Evolutionary conservation across 2,888 invertebrate species (phyloP).

Genomic region (Mimumesa dahlbomi): DNA sequence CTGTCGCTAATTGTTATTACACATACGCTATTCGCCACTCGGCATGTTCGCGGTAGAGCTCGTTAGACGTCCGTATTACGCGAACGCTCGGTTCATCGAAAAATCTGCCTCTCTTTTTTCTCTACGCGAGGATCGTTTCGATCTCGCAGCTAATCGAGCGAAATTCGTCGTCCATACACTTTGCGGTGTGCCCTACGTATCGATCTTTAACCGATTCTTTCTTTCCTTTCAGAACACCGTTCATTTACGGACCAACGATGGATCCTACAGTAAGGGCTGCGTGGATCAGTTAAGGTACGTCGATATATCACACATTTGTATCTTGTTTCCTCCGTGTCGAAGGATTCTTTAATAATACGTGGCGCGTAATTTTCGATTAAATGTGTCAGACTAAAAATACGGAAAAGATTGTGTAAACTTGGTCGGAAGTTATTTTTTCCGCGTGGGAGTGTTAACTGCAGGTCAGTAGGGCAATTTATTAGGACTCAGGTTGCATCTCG

Average conservation of each 20-base stretch:
- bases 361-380: too few species aligned
- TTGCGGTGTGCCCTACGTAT: not conserved
- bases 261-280: conserved; percentile 59
- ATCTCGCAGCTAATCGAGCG: too few species aligned
- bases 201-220: conserved; percentile 6
- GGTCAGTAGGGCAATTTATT: conserved; percentile 67
- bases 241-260: conserved; percentile 55
- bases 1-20: conserved; percentile 53
- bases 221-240: conserved; percentile 55
- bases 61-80: conserved; percentile 40
- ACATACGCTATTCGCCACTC: conserved; percentile 21
- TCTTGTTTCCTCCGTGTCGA: not conserved
- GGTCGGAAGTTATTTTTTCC: conserved; percentile 1
- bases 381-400: too few species aligned
- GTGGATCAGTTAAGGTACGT: conserved; percentile 71
- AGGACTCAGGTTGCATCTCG: conserved; percentile 8
- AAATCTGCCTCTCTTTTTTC: too few species aligned
- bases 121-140: too few species aligned
- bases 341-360: not conserved
- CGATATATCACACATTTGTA: not conserved
- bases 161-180: not conserved
- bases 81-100: too few species aligned
- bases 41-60: conserved; percentile 26
- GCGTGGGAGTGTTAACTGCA: conserved; percentile 52
- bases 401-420: too few species aligned